A percentile compares a stretch with the other conserved stretches of the same genome.
Evolutionary conservation across 2,888 invertebrate species (phyloP).

Genomic region (Monoplex corrugatus): DNA sequence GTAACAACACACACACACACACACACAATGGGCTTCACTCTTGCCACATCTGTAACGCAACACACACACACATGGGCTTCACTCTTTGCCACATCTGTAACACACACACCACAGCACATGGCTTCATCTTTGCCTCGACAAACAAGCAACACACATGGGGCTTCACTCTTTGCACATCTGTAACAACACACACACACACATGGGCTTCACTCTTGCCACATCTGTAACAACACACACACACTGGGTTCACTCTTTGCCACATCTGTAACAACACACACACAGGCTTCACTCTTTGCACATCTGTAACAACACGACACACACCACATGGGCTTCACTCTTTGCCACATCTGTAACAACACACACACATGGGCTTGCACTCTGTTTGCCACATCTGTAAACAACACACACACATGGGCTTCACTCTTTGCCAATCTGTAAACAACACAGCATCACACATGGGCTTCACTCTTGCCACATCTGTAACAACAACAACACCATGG

Average conservation of each 20-base stretch:
- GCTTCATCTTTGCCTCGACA: constrained; percentile 84
- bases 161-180: background rate
- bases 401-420: background rate
- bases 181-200: background rate
- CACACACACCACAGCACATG: constrained; percentile 54
- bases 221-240: constrained; percentile 73
- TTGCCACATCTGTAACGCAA: background rate
- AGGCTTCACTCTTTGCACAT: constrained; percentile 84
- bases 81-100: background rate
- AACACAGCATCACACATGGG: background rate
- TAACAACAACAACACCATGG: no score
- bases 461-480: no score
- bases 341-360: no score
- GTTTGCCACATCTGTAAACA: no score
- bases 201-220: constrained; percentile 84
- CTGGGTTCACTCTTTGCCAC: no score
- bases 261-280: no score
- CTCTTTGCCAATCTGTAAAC: background rate
- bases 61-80: no score
- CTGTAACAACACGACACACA: constrained; percentile 74
- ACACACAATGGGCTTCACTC: background rate
- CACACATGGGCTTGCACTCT: no score
- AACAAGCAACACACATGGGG: no score
- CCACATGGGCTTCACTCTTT: background rate
- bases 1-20: background rate